These are phyloP conservation scores for Strigamia maritima DNA, from an alignment of 2,888 invertebrate species.

Conservation along the genomic window DNA sequence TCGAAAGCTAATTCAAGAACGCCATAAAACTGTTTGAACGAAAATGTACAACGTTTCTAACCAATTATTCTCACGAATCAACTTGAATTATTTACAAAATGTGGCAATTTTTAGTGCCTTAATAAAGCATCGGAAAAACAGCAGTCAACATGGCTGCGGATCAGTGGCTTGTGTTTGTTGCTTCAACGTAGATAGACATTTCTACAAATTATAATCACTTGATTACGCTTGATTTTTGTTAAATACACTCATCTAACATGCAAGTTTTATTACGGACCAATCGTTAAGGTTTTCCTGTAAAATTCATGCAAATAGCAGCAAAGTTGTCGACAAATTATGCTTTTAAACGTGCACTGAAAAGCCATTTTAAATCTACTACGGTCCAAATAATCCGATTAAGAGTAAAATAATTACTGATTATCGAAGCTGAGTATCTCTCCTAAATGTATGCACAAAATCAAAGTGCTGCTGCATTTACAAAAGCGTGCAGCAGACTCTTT, in stretches of 20 bases:
- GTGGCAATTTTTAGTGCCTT: neutral
- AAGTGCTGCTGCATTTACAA: neutral
- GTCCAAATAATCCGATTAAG: neutral
- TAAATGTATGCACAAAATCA: neutral
- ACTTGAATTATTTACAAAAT: neutral
- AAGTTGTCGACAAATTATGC: neutral
- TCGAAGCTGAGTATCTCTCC: neutral
- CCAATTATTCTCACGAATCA: neutral
- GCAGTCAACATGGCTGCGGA: neutral
- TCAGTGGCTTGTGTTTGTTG: slow-evolving; percentile 12
- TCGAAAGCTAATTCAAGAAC: neutral
- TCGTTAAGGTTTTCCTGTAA: neutral
- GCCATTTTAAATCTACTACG: neutral
- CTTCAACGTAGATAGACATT: neutral
- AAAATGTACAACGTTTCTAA: neutral
- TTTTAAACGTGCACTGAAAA: neutral
- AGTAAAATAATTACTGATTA: neutral
- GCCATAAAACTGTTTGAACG: neutral
- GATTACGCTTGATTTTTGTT: neutral
- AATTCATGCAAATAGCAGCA: neutral
- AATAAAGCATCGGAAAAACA: neutral
- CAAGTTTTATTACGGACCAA: neutral
- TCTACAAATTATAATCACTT: neutral
- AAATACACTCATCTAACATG: neutral
- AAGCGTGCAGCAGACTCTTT: neutral